A percentile compares a stretch with the other conserved stretches of the same genome.
Evolutionary conservation across 2,797 vertebrate species (phyloP).

Genomic region (Sibirionetta formosa): DNA sequence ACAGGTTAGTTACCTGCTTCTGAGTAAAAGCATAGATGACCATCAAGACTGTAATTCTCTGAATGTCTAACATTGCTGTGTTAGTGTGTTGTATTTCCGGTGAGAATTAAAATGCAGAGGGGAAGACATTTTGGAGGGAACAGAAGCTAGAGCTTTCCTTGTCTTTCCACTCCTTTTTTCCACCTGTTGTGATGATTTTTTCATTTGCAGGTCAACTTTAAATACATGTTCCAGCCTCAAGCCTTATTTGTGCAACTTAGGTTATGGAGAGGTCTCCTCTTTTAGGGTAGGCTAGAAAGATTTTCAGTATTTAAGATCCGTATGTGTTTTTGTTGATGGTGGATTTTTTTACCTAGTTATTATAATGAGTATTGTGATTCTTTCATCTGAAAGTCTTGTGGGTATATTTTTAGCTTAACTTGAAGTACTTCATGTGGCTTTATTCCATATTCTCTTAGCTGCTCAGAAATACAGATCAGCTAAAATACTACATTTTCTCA

Average conservation of each 20-base stretch:
- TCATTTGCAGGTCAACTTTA: slow-evolving; percentile 76
- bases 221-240: slow-evolving; percentile 72
- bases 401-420: not conserved
- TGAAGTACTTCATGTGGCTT: not conserved
- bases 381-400: not conserved
- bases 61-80: not conserved
- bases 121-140: not conserved
- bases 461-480: not conserved
- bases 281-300: not conserved
- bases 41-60: not conserved
- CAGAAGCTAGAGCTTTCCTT: not conserved
- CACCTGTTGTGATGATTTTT: not conserved
- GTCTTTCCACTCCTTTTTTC: not conserved
- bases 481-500: not conserved
- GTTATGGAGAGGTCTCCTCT: not conserved
- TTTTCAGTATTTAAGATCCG: not conserved
- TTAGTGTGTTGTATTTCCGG: not conserved
- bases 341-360: not conserved
- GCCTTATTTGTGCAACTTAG: slow-evolving; percentile 1
- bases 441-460: not conserved
- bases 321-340: not conserved
- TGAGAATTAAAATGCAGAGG: not conserved
- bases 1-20: not conserved
- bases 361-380: not conserved
- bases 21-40: not conserved